Evolutionary conservation across 2,888 invertebrate genomes (phyloP).

Genomic region (Craniophora ligustri): DNA sequence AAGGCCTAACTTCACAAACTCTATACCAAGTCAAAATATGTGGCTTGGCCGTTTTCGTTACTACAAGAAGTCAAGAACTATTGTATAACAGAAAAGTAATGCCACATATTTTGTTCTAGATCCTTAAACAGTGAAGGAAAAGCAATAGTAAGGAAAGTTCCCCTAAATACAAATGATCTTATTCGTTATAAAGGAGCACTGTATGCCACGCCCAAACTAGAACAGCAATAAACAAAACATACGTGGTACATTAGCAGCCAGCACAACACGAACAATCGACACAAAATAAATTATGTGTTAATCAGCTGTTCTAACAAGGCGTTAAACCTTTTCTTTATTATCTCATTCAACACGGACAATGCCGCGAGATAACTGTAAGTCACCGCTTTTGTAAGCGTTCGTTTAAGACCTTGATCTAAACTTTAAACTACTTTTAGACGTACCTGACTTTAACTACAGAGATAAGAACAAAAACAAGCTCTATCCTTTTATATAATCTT

Average conservation of each 20-base stretch:
- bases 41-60: too few relatives aligned
- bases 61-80: too few relatives aligned
- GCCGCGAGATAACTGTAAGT: conserved; percentile 31
- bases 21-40: too few relatives aligned
- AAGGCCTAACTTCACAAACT: too few relatives aligned
- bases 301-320: conserved; percentile 16
- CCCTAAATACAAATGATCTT: too few relatives aligned
- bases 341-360: conserved; percentile 38
- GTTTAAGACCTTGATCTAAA: conserved; percentile 48
- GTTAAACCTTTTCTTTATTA: conserved; percentile 23
- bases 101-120: too few relatives aligned
- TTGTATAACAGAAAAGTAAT: too few relatives aligned
- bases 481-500: conserved; percentile 25
- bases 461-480: conserved; percentile 27
- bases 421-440: conserved; percentile 32
- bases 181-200: too few relatives aligned
- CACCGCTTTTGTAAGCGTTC: conserved; percentile 43
- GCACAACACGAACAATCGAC: neutral
- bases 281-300: conserved; percentile 14
- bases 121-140: too few relatives aligned
- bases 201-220: too few relatives aligned
- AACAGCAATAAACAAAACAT: neutral
- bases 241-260: neutral
- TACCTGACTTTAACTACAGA: conserved; percentile 13
- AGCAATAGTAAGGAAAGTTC: too few relatives aligned